These are phyloP conservation scores for Paralinhomoeus sp. DNA, from an alignment of 2,888 invertebrate species.

Conservation along the genomic window DNA sequence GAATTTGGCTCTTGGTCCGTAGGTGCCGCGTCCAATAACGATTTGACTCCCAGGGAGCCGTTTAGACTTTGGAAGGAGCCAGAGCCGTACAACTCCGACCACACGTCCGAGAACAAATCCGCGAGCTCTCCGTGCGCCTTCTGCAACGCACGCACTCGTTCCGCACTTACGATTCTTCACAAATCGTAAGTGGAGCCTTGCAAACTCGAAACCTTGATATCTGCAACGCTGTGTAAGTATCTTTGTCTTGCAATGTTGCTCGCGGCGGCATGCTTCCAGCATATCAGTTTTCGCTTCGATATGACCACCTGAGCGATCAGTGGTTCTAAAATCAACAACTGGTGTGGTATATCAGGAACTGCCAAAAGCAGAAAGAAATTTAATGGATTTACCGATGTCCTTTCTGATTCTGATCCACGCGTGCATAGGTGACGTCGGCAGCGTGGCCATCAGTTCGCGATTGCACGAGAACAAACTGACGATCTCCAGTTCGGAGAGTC, in stretches of 20 bases:
- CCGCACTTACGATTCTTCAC: background rate
- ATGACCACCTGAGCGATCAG: slow-evolving; percentile 5
- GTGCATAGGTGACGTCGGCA: too few species aligned
- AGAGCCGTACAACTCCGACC: slow-evolving; percentile 6
- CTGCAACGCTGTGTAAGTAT: slow-evolving; percentile 1
- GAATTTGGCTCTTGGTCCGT: too few species aligned
- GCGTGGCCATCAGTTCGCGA: background rate
- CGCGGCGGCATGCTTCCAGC: slow-evolving; percentile 7
- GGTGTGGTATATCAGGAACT: too few species aligned
- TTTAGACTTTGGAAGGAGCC: too few species aligned
- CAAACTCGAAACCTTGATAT: slow-evolving; percentile 1
- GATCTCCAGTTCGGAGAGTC: background rate
- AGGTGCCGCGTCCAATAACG: background rate
- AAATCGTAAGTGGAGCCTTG: background rate
- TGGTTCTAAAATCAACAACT: slow-evolving; percentile 6
- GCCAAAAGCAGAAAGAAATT: too few species aligned
- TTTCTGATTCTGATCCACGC: background rate
- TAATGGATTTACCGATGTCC: background rate
- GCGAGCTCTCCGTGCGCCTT: slow-evolving; percentile 9
- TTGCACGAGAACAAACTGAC: background rate
- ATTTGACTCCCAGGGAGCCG: too few species aligned
- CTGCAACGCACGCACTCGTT: slow-evolving; percentile 5
- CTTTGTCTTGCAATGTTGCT: slow-evolving; percentile 5
- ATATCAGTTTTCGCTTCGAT: slow-evolving; percentile 8
- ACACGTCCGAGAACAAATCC: slow-evolving; percentile 11